These are phyloP conservation scores for Drosophila eohydei DNA, from an alignment of 2,888 invertebrate species.

Conservation along the genomic window DNA sequence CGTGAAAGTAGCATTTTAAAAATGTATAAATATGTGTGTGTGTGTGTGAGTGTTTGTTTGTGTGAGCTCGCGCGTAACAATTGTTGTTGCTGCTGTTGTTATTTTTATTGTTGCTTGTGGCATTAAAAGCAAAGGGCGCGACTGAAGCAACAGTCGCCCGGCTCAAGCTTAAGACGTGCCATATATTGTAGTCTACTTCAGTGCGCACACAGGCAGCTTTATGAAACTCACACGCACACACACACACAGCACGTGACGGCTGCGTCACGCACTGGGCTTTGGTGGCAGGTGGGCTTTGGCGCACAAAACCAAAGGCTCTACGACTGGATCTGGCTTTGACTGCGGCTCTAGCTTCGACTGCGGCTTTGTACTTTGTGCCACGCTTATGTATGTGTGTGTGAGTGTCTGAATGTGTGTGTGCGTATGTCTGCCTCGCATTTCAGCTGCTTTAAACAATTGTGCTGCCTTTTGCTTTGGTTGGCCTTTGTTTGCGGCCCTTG, in stretches of 20 bases:
- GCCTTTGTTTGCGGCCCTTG: conserved; percentile 35
- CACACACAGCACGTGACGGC: conserved; percentile 54
- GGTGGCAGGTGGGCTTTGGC: conserved; percentile 56
- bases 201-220: conserved; percentile 42
- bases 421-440: conserved; percentile 56
- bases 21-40: conserved; percentile 47
- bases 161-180: conserved; percentile 67
- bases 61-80: conserved; percentile 74
- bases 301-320: conserved; percentile 34
- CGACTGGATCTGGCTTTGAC: conserved; percentile 19
- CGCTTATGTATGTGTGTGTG: background rate
- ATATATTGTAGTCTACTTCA: conserved; percentile 65
- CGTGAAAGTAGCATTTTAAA: conserved; percentile 80
- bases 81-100: conserved; percentile 55
- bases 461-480: conserved; percentile 33
- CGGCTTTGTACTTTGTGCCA: conserved; percentile 33
- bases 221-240: conserved; percentile 32
- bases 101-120: conserved; percentile 60
- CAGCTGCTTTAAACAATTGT: conserved; percentile 69
- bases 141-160: conserved; percentile 72
- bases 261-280: conserved; percentile 33
- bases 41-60: conserved; percentile 22
- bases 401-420: background rate
- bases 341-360: conserved; percentile 32
- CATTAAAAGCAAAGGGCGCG: conserved; percentile 75